Conservation (phyloP, 2,797 vertebrate genomes). For the Hippocampus kuda region DNA sequence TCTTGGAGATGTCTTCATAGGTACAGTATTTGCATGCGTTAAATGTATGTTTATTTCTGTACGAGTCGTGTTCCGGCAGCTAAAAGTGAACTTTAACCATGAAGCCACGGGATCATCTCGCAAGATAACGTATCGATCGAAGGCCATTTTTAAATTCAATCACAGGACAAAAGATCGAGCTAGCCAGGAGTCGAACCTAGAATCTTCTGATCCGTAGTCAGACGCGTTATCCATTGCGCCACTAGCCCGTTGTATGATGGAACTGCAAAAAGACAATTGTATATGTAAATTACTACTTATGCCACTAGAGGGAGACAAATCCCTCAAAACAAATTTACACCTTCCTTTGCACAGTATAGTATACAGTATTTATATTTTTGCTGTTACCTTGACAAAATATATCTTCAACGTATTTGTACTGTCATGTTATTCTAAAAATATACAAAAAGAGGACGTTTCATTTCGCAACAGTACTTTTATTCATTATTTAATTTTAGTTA, state of each 20-base stretch:
- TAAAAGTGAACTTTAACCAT: neutral
- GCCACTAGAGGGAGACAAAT: conserved; percentile 48
- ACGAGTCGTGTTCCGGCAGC: neutral
- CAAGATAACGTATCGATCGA: neutral
- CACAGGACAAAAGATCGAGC: neutral
- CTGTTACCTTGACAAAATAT: no score
- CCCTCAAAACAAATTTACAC: neutral
- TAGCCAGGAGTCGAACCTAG: conserved; percentile 26
- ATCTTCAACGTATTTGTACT: no score
- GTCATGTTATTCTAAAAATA: no score
- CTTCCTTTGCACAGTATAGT: no score
- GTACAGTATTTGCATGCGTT: neutral
- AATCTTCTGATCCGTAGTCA: conserved; percentile 38
- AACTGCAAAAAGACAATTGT: no score
- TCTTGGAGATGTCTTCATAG: no score
- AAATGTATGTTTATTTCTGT: no score
- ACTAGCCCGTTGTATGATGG: neutral
- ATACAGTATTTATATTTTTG: no score
- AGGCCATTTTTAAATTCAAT: neutral
- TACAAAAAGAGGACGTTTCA: no score
- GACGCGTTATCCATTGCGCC: conserved; percentile 10
- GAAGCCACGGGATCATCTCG: neutral
- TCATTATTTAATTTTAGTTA: no score
- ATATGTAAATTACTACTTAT: no score
- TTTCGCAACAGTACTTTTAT: no score